Percentiles rank a stretch among this genome's conserved stretches.
Evolutionary conservation across 2,888 invertebrate species (phyloP).

Genomic region (Fragum whitleyi): DNA sequence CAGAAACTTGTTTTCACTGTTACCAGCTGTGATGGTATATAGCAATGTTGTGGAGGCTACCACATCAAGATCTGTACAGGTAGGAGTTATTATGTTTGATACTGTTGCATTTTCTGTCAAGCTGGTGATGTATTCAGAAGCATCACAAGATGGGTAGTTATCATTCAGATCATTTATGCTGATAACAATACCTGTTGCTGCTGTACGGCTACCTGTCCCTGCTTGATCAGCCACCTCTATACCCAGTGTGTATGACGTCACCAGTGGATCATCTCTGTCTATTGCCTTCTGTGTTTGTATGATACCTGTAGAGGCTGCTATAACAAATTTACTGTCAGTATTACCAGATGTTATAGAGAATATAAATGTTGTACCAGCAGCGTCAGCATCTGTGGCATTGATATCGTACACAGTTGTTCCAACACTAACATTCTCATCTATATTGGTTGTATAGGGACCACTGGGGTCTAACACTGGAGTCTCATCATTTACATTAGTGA

Average conservation of each 20-base stretch:
- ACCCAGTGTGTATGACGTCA: conserved; percentile 61
- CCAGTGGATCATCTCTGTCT: conserved; percentile 67
- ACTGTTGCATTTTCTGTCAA: conserved; percentile 49
- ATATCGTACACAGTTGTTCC: conserved; percentile 67
- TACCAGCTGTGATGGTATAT: conserved; percentile 55
- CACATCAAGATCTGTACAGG: conserved; percentile 52
- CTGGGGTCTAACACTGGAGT: conserved; percentile 70
- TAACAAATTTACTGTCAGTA: conserved; percentile 63
- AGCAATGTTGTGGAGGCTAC: conserved; percentile 48
- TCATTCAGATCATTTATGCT: conserved; percentile 73
- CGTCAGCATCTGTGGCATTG: conserved; percentile 72
- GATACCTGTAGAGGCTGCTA: conserved; percentile 70
- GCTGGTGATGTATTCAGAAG: conserved; percentile 46
- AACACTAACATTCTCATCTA: conserved; percentile 62
- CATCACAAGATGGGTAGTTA: conserved; percentile 70
- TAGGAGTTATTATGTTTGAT: conserved; percentile 54
- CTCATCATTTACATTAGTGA: conserved; percentile 76
- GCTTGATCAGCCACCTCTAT: conserved; percentile 70
- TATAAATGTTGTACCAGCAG: conserved; percentile 57
- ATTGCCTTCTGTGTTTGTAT: conserved; percentile 63
- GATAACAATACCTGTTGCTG: conserved; percentile 69
- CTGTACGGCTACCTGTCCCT: conserved; percentile 54
- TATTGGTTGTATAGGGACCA: conserved; percentile 50
- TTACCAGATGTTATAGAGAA: conserved; percentile 72
- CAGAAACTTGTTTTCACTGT: conserved; percentile 58